Evolutionary conservation across 2,888 invertebrate genomes (phyloP).

Genomic region (Caenorhabditis angaria): DNA sequence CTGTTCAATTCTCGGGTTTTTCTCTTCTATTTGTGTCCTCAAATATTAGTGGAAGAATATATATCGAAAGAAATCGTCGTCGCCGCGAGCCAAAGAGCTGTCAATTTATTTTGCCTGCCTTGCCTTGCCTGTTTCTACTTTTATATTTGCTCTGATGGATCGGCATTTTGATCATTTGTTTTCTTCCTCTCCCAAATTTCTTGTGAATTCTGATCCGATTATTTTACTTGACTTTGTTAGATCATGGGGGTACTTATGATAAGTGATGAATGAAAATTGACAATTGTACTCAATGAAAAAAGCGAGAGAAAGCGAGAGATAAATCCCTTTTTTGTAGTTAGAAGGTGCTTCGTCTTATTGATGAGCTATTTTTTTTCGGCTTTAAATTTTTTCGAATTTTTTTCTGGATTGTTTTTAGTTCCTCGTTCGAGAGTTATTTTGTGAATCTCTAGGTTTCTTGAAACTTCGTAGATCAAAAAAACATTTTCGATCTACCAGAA

Average conservation of each 20-base stretch:
- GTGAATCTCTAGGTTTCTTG: too few relatives aligned
- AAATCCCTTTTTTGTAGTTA: background rate
- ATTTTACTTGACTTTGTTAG: background rate
- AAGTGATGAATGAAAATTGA: background rate
- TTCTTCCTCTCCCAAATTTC: background rate
- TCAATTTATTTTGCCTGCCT: background rate
- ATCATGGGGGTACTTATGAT: background rate
- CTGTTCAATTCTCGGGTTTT: conserved; percentile 1
- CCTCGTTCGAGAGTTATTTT: too few relatives aligned
- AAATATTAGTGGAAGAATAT: background rate
- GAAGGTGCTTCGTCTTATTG: background rate
- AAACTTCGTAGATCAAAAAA: too few relatives aligned
- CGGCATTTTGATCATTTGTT: background rate
- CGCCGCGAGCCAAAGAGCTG: conserved; percentile 1
- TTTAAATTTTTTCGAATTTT: background rate
- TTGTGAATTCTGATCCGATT: background rate
- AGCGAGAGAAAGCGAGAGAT: too few relatives aligned
- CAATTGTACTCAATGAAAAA: too few relatives aligned
- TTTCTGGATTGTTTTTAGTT: too few relatives aligned
- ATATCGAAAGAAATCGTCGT: too few relatives aligned
- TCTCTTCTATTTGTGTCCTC: background rate
- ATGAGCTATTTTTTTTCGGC: background rate
- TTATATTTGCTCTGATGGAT: conserved; percentile 1
- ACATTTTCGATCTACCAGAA: too few relatives aligned
- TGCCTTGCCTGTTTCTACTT: background rate